These are phyloP conservation scores for Cavia porcellus DNA, from an alignment of 2,113 vertebrate genomes.

Conservation along the genomic window DNA sequence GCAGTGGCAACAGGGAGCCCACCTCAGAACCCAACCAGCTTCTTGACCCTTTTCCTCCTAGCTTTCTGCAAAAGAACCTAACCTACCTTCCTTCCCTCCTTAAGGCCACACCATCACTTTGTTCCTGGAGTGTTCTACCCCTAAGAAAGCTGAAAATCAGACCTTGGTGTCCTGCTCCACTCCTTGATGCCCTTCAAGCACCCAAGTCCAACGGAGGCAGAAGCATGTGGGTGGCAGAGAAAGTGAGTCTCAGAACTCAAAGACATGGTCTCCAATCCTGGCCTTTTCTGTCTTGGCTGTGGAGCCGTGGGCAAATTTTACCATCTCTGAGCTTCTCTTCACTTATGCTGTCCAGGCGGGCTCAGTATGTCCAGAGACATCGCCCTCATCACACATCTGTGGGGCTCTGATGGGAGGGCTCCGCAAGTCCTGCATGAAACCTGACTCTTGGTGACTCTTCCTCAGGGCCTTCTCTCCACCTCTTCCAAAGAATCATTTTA, in stretches of 20 bases:
- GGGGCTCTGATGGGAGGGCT: not conserved
- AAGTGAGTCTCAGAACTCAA: not conserved
- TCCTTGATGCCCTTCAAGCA: not conserved
- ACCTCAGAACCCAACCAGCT: accelerated
- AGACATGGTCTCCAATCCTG: not conserved
- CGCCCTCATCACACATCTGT: not conserved
- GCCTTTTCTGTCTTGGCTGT: not conserved
- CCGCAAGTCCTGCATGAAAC: not conserved
- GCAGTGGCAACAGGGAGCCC: accelerated
- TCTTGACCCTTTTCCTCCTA: not conserved
- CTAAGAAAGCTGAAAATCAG: not conserved
- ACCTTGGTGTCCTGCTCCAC: not conserved
- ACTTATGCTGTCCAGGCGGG: not conserved
- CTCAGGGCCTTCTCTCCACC: not conserved
- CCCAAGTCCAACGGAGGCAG: not conserved
- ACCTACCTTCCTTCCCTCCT: not conserved
- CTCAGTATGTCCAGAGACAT: not conserved
- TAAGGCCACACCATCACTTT: too few species aligned
- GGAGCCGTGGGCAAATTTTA: not conserved
- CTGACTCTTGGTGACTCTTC: too few species aligned
- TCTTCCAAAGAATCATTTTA: not conserved
- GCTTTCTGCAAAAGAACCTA: not conserved
- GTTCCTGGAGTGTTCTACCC: not conserved
- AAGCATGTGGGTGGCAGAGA: not conserved
- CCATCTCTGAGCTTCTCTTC: not conserved